phyloP scores from a whole-genome alignment of 2,888 invertebrate species.

The Drosophila mercatorum region DNA sequence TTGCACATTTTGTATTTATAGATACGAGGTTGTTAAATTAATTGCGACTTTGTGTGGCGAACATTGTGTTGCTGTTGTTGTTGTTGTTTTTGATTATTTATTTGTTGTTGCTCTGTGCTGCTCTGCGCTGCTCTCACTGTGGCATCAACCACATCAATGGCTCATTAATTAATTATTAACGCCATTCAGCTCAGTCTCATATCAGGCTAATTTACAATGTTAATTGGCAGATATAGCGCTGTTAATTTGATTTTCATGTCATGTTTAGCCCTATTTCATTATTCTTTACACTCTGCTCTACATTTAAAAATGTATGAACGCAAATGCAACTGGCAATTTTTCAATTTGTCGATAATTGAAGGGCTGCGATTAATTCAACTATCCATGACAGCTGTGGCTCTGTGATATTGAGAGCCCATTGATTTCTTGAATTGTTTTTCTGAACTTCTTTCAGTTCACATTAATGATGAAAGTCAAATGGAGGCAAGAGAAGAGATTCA shows the following conservation, averaged over 20 bases:
- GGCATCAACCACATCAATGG: constrained; percentile 43
- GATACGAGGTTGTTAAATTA: constrained; percentile 57
- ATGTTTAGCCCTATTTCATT: neutral
- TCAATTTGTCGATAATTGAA: neutral
- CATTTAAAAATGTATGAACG: neutral
- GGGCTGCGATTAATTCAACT: neutral
- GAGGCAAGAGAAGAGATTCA: too few species aligned
- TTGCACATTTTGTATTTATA: constrained; percentile 27
- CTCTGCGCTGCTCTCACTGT: neutral
- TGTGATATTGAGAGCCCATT: neutral
- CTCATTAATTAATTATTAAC: constrained; percentile 61
- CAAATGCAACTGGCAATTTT: neutral
- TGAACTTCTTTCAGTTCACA: too few species aligned
- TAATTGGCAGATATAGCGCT: constrained; percentile 12
- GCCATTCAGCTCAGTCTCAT: constrained; percentile 19
- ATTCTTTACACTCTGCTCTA: neutral
- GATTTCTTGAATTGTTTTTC: neutral
- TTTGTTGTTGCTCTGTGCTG: neutral
- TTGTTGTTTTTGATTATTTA: constrained; percentile 8
- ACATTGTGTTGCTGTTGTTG: constrained; percentile 21
- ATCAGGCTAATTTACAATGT: constrained; percentile 20
- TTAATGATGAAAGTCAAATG: too few species aligned
- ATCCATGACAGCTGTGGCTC: neutral
- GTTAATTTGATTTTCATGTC: constrained; percentile 8
- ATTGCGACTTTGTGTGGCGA: constrained; percentile 59